Conservation (phyloP, 2,797 vertebrate genomes). For the Tauraco hartlaubi region DNA sequence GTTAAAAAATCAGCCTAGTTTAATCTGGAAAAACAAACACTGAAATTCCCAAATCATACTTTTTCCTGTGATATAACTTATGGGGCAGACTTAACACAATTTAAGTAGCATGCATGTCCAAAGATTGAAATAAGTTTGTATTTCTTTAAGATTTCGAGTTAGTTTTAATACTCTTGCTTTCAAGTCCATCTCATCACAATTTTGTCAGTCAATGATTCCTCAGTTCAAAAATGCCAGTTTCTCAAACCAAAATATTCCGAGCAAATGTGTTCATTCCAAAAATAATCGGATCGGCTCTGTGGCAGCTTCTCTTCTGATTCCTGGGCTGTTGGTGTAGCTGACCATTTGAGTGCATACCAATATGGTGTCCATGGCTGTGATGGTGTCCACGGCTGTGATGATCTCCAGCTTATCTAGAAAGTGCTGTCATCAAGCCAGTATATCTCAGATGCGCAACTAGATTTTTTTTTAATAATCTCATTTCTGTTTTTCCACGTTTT, state of each 20-base stretch:
- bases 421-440: not conserved
- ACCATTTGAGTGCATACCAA: not conserved
- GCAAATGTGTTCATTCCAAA: not conserved
- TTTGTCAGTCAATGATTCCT: fast-evolving
- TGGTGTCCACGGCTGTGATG: fast-evolving
- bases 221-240: not conserved
- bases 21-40: not conserved
- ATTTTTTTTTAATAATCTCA: not conserved
- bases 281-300: not conserved
- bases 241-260: not conserved
- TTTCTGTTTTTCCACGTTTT: not conserved
- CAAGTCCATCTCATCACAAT: not conserved
- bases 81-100: not conserved
- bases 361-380: fast-evolving
- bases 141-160: not conserved
- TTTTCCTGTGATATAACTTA: not conserved
- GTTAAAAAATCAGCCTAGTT: not conserved
- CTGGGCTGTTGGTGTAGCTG: not conserved
- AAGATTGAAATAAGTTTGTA: not conserved
- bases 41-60: not conserved
- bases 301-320: not conserved
- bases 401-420: not conserved
- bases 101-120: not conserved
- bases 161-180: not conserved
- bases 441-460: not conserved